Percentiles rank a stretch among this genome's conserved stretches.
Conservation (phyloP, 2,797 vertebrate species). For the Manis crassicaudata region DNA sequence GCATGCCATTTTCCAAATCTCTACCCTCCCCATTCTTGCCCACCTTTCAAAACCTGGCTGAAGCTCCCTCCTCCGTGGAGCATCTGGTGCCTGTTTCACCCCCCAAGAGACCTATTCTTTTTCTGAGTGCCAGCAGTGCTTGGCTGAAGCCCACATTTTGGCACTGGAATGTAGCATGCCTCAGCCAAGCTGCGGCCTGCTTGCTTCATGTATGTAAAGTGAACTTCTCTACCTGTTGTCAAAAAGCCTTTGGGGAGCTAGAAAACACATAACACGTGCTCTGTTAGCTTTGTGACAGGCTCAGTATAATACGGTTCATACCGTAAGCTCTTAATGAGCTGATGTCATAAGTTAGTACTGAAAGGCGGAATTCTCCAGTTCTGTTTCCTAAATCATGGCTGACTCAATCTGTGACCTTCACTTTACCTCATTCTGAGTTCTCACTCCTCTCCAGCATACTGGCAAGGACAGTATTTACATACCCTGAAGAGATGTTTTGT, state of each 20-base stretch:
- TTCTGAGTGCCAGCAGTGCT: not conserved
- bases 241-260: not conserved
- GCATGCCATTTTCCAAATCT: not conserved
- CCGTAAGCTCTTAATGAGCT: conserved; percentile 15
- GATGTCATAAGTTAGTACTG: conserved; percentile 35
- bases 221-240: not conserved
- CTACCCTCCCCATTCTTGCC: not conserved
- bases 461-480: conserved; percentile 58
- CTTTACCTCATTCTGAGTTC: conserved; percentile 50
- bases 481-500: conserved; percentile 60
- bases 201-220: not conserved
- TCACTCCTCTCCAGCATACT: not conserved
- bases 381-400: conserved; percentile 34
- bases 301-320: conserved; percentile 32
- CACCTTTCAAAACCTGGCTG: conserved; percentile 24
- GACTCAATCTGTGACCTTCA: conserved; percentile 60
- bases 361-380: conserved; percentile 47
- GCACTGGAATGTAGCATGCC: not conserved
- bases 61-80: not conserved
- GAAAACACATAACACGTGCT: not conserved
- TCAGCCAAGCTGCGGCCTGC: not conserved
- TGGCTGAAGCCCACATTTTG: not conserved
- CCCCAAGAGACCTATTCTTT: not conserved
- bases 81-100: not conserved
- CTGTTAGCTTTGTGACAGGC: not conserved